Conservation (phyloP, 1,140 invertebrate species). For the Lepeophtheirus salmonis region DNA sequence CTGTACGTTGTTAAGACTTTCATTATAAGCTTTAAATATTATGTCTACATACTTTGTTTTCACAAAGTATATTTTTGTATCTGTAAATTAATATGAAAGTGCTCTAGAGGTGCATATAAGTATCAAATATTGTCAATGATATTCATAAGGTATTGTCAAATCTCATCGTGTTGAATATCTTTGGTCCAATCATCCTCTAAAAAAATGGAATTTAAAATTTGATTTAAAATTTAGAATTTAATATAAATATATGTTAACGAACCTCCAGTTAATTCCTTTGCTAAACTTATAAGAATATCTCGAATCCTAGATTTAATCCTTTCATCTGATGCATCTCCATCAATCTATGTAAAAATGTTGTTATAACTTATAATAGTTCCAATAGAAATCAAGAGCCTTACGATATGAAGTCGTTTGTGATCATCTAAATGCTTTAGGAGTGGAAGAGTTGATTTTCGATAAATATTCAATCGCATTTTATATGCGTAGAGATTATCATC, state of each 20-base stretch:
- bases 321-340: not conserved
- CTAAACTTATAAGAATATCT: not conserved
- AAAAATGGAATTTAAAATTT: no score
- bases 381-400: conserved; percentile 36
- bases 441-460: conserved; percentile 61
- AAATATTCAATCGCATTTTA: conserved; percentile 53
- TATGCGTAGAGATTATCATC: conserved; percentile 70
- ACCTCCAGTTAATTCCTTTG: not conserved
- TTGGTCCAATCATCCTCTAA: no score
- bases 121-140: not conserved
- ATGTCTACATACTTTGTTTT: no score
- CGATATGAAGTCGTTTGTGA: conserved; percentile 53
- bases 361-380: no score
- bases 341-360: not conserved
- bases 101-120: no score
- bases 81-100: no score
- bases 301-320: not conserved
- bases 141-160: not conserved
- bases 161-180: not conserved
- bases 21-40: no score
- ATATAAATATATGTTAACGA: no score
- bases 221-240: no score
- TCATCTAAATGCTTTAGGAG: conserved; percentile 64
- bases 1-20: no score
- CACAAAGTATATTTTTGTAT: no score